Base-by-base conservation (phyloP, 1,140 invertebrate species). In the Ectropis grisescens region DNA sequence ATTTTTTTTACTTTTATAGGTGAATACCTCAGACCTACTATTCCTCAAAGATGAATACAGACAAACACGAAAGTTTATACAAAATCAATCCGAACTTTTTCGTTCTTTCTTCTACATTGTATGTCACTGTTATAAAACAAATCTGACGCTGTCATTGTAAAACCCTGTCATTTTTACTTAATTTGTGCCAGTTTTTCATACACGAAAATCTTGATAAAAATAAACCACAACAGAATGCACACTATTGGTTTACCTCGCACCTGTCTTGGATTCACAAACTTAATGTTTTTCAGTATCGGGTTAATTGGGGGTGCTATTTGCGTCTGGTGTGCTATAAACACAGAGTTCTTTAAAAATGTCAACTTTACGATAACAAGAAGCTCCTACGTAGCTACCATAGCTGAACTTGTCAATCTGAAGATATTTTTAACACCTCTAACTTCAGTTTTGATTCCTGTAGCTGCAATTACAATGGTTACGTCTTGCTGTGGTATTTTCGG, bases 401-500 rank as follows among this genome's bases (percentile, higher is more conserved):
- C 72, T 1, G 46, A 67, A 24, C 68, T 76, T 29, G 56, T 78
- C 1, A 75, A 60, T 25, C 24, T 81, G 7, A 76, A 70, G 10
- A 26, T 81, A 14, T 74, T 68, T 69, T 11, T 66, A 1, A 74
- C 67, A 1, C 67, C 72, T 0, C 27, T 81, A 23, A 75, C 65
- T 0, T 47, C 64, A 6, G 46, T 81, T 2, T 29, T 78, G 0
- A 62, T 78, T 14, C 56, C 61, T 0, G 15, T 75, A 11, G 34
- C 58, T 7, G 15, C 45, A 1, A 13, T 76, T 1, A 56, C 56
- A 1, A 69, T 75, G 47, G 27, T 75, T 19, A 75, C 71, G 5
- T 70, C 76, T 0, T 76, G 72, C 13, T 81, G 71, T 22, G 76
- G 76, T 0, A 50, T 81, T 2, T 33, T 81, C 6, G 69, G 72